Conservation (phyloP, 2,113 vertebrate genomes). For the Chloropsis hardwickii region DNA sequence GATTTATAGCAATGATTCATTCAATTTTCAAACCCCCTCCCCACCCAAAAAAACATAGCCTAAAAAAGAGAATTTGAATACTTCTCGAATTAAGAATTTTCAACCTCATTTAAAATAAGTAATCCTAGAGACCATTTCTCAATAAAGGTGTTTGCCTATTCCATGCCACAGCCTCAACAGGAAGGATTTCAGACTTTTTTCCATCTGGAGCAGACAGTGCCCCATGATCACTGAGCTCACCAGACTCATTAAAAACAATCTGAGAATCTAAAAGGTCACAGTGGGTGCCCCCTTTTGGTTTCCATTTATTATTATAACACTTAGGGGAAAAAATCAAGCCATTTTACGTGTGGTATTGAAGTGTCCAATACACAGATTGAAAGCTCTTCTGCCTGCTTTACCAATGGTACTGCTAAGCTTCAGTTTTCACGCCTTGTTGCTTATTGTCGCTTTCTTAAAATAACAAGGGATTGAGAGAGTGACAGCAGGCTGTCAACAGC, state of each 20-base stretch:
- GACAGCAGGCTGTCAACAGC: not conserved
- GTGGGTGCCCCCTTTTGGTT: not conserved
- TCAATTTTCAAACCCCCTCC: not conserved
- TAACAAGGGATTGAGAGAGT: not conserved
- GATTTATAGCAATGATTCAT: not conserved
- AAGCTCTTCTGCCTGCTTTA: not conserved
- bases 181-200: not conserved
- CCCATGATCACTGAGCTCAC: not conserved
- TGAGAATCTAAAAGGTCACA: not conserved
- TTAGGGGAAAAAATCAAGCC: not conserved
- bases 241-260: not conserved
- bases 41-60: fast-evolving
- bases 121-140: not conserved
- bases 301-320: not conserved
- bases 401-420: not conserved
- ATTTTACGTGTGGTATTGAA: not conserved
- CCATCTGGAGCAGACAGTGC: not conserved
- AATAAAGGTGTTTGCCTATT: not conserved
- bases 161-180: not conserved
- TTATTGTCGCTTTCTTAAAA: not conserved
- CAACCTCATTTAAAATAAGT: not conserved
- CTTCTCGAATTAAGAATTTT: not conserved
- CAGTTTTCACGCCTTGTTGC: not conserved
- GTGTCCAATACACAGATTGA: not conserved
- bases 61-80: not conserved